Base-by-base conservation (phyloP, 2,888 invertebrate species). In the Eupithecia vulgata region DNA sequence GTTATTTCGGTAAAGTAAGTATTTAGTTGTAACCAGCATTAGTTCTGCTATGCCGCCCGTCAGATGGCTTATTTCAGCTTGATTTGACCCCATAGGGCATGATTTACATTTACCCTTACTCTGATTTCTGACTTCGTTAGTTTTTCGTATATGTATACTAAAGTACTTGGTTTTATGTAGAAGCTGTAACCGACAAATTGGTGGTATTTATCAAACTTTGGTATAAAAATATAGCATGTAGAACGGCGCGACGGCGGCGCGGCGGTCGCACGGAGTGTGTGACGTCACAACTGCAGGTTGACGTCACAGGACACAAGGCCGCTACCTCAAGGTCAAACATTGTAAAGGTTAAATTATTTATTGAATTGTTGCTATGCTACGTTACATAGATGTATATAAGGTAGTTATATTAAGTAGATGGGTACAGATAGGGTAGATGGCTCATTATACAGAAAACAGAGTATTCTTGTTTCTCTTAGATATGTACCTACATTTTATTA, bases 251-350 rank as follows among this genome's bases (percentile, higher is more conserved):
- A n/a, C n/a, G n/a, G n/a, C n/a, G n/a, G n/a, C n/a, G n/a, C n/a
- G n/a, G 21, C 25, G 21, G 25, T 1, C 52, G 21, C 21, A 10
- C 21, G 10, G 57, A 12, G 5, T 52, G 52, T 25, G 7, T 1
- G 57, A 52, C 48, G 57, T 25, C 25, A 57, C 57, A 57, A 57
- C n/a, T 57, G 57, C 57, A 52, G 52, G 6, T 52, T 52, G 52
- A 52, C 52, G 21, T 52, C 48, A 48, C 10, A 21, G n/a, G 52
- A 21, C 10, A n/a, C 52, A 25, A 57, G 57, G 57, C 57, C 25
- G 57, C n/a, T 21, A 52, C 57, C 25, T 25, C 25, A 5, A 57
- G 21, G 25, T 1, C 21, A 10, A 52, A 21, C n/a, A 52, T 52
- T 10, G 52, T 21, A 52, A 21, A 0, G 4, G 21, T 21, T 10